These are phyloP conservation scores for Macroteleia sp. DNA, from an alignment of 2,888 invertebrate genomes.

Conservation along the genomic window DNA sequence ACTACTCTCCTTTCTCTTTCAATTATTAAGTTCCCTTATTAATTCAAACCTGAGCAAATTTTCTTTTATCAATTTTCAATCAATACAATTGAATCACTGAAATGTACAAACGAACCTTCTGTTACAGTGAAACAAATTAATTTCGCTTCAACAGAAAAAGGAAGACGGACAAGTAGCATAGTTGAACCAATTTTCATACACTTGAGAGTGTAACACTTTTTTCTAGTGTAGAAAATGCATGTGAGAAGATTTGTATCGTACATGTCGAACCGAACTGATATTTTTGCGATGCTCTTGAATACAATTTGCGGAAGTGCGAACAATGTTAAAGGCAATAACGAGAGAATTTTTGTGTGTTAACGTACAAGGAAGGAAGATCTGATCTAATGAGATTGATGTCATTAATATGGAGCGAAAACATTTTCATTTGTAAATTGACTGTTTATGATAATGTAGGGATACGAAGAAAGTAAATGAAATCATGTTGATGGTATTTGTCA, in stretches of 20 bases:
- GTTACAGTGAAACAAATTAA: too few species aligned
- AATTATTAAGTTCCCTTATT: too few species aligned
- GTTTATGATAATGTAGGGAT: too few species aligned
- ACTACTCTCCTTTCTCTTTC: too few species aligned
- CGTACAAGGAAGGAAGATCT: background rate
- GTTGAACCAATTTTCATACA: conserved; percentile 33
- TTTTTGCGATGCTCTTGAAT: background rate
- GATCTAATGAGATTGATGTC: background rate
- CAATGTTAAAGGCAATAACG: conserved; percentile 13
- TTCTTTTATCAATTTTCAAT: too few species aligned
- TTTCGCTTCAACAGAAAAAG: too few species aligned
- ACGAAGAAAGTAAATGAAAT: too few species aligned
- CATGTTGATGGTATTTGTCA: too few species aligned
- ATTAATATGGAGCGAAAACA: conserved; percentile 1
- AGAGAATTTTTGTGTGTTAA: conserved; percentile 16
- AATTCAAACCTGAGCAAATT: too few species aligned
- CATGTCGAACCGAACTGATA: conserved; percentile 22
- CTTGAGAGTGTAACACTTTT: conserved; percentile 29
- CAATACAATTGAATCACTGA: too few species aligned
- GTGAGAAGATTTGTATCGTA: conserved; percentile 25
- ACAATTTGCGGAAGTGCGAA: conserved; percentile 20
- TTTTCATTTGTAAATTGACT: background rate
- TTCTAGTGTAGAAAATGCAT: conserved; percentile 6
- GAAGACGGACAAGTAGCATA: conserved; percentile 8
- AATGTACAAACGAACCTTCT: too few species aligned